These are phyloP conservation scores for Setipinna tenuifilis DNA, from an alignment of 2,797 vertebrate genomes.

Conservation along the genomic window DNA sequence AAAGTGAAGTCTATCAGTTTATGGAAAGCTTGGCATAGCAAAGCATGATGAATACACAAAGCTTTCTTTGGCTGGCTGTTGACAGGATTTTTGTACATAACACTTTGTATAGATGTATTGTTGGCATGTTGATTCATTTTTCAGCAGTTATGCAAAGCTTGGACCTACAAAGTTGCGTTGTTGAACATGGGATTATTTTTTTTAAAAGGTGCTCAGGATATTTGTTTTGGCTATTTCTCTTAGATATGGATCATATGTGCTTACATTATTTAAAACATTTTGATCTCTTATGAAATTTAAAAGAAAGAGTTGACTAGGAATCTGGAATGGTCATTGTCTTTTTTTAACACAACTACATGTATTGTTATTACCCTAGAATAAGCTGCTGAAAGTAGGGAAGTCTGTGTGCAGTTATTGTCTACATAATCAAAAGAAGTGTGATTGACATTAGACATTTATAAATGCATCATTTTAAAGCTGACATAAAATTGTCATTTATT, in stretches of 20 bases:
- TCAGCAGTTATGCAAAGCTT: constrained; percentile 52
- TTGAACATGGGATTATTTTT: constrained; percentile 56
- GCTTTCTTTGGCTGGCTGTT: constrained; percentile 50
- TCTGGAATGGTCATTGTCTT: not conserved
- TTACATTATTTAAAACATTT: not conserved
- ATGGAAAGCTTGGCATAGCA: constrained; percentile 28
- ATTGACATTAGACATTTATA: not conserved
- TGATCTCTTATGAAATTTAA: not conserved
- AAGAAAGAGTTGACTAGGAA: too few relatives aligned
- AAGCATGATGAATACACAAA: constrained; percentile 37
- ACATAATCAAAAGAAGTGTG: too few relatives aligned
- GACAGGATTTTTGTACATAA: constrained; percentile 48
- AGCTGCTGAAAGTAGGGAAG: not conserved
- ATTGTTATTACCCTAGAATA: not conserved
- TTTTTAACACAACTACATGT: not conserved
- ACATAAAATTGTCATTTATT: not conserved
- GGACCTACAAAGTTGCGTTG: constrained; percentile 36
- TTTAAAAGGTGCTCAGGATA: constrained; percentile 41
- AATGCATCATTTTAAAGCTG: not conserved
- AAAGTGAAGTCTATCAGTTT: constrained; percentile 35
- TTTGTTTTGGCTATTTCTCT: constrained; percentile 22
- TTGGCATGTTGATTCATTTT: constrained; percentile 58
- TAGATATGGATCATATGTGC: not conserved
- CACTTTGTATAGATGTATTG: constrained; percentile 38
- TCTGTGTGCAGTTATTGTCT: not conserved